A percentile compares a stretch with the other conserved stretches of the same genome.
phyloP scores from a whole-genome alignment of 2,888 invertebrate genomes.

The Argyra leucocephala region DNA sequence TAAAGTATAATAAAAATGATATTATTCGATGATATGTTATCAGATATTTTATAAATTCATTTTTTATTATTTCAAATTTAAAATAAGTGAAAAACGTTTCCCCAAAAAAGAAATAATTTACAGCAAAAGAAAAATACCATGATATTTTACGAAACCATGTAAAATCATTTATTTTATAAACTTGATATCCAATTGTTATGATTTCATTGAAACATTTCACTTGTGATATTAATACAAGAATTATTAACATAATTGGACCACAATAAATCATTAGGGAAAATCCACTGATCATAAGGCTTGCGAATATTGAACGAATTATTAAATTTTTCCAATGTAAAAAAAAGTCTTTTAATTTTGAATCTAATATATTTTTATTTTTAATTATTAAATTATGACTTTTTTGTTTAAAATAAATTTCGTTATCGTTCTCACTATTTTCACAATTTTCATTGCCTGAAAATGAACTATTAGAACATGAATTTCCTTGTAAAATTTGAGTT shows the following conservation, averaged over 20 bases:
- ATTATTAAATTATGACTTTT: background rate
- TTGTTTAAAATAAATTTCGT: too few species aligned
- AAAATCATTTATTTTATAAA: slow-evolving; percentile 88
- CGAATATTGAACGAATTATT: slow-evolving; percentile 88
- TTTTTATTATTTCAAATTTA: slow-evolving; percentile 34
- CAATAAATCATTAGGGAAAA: slow-evolving; percentile 84
- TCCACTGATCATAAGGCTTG: slow-evolving; percentile 81
- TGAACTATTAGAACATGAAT: too few species aligned
- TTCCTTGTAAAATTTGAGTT: too few species aligned
- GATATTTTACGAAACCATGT: slow-evolving; percentile 97
- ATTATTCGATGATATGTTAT: slow-evolving; percentile 92
- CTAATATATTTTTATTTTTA: background rate
- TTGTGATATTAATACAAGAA: slow-evolving; percentile 84
- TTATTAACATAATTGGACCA: slow-evolving; percentile 86
- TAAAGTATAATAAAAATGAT: slow-evolving; percentile 85
- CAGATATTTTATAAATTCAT: slow-evolving; percentile 49
- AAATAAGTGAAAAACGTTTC: slow-evolving; percentile 94
- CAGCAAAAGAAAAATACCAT: slow-evolving; percentile 92
- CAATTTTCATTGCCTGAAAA: too few species aligned
- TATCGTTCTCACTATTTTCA: too few species aligned
- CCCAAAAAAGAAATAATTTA: slow-evolving; percentile 97
- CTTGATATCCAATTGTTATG: slow-evolving; percentile 92
- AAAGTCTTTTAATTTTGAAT: background rate
- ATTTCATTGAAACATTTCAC: slow-evolving; percentile 97
- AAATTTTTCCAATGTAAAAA: slow-evolving; percentile 75